Evolutionary conservation across 2,888 invertebrate genomes (phyloP), one percentile per base, ranked within the genome.

Genomic region (Leptinotarsa rubiginosa): DNA sequence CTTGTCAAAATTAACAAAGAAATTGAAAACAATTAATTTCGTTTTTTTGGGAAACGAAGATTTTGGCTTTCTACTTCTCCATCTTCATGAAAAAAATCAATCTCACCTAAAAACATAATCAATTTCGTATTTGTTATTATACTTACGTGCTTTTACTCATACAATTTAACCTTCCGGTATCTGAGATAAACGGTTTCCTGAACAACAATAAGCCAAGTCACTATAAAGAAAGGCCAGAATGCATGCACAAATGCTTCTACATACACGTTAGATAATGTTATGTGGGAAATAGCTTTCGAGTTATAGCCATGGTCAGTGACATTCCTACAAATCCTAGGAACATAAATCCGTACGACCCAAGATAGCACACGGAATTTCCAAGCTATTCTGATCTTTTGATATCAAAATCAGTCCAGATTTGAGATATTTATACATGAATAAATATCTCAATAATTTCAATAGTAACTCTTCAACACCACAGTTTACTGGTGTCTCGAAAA

Each of bases 301-400:
- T 80, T 81, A 82, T 81, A 76, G 81, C 80, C 78, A 77, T 81
- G 82, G 82, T 81, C 82, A 82, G 82, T 81, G 76, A 77, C 79
- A 80, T 78, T 80, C 77, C 74, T 79, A 80, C 81, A 79, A 82
- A 80, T 81, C 81, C 76, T 47, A 54, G 73, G 65, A 73, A 78
- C 78, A 81, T 81, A 81, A 80, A 81, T 82, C 79, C 78, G 77
- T 56, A 65, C 73, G 72, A 73, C 75, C 72, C 31, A 62, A 62
- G 62, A 62, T 62, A 62, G 15, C 56, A 15, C 56, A 4, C 4
- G n/a, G 4, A 22, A 20, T 56, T 56, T 56, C 22, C 22, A 56
- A 22, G 20, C 56, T 4, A 56, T 22, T 12, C 50, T 56, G 22
- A 13, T 15, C 10, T 4, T 56, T 56, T 13, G 15, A 20, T 2